Conservation (phyloP, 2,113 vertebrate genomes). For the Zosterops hypoxanthus region DNA sequence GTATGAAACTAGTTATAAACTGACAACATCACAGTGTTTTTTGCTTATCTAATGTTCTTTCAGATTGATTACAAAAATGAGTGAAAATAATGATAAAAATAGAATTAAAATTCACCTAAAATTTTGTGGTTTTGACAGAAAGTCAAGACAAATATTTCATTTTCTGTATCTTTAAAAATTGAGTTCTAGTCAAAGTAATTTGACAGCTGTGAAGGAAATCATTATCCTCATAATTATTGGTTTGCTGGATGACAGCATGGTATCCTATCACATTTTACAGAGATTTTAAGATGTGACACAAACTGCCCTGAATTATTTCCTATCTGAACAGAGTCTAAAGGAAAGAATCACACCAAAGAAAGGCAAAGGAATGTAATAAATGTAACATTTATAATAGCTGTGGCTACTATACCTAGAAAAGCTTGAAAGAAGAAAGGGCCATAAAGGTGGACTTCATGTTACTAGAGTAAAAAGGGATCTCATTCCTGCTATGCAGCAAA, state of each 20-base stretch:
- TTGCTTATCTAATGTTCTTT: not conserved
- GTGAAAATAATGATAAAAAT: conserved; percentile 5
- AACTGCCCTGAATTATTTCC: not conserved
- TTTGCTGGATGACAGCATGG: not conserved
- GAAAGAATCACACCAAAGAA: not conserved
- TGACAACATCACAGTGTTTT: not conserved
- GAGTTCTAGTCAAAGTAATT: conserved; percentile 4
- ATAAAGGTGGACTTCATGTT: not conserved
- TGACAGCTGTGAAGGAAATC: not conserved
- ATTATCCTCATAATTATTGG: conserved; percentile 6
- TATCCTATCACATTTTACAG: not conserved
- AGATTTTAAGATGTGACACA: not conserved
- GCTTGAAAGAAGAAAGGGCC: not conserved
- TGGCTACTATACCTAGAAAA: not conserved
- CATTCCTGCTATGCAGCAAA: not conserved
- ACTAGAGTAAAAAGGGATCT: not conserved
- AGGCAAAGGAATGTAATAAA: not conserved
- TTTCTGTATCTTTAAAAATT: not conserved
- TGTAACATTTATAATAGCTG: not conserved
- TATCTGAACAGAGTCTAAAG: not conserved
- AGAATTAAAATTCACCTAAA: not conserved
- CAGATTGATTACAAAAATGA: not conserved
- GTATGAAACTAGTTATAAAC: not conserved
- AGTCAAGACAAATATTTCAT: not conserved
- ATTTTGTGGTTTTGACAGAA: not conserved